phyloP scores from a whole-genome alignment of 2,888 invertebrate genomes.

The Steinernema hermaphroditum region DNA sequence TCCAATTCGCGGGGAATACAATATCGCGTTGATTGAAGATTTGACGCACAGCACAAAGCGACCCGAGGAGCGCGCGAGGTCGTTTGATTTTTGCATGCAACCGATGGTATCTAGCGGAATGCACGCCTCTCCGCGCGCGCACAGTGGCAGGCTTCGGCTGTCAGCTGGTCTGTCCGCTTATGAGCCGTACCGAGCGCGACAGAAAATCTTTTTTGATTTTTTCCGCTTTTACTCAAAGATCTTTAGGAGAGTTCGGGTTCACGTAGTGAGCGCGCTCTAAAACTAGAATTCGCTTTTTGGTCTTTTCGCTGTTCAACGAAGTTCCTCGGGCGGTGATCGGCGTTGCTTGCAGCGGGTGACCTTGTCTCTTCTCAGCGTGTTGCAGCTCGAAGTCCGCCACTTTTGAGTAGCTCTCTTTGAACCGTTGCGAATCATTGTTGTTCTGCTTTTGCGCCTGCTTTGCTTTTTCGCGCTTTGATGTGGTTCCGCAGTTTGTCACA shows the following conservation, averaged over 20 bases:
- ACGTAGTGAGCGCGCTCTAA: background rate
- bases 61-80: slow-evolving; percentile 19
- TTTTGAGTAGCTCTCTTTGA: too few relatives aligned
- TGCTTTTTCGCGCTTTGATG: too few relatives aligned
- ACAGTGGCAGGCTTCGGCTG: background rate
- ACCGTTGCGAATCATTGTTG: too few relatives aligned
- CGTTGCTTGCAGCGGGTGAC: slow-evolving; percentile 8
- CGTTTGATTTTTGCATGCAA: slow-evolving; percentile 26
- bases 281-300: slow-evolving; percentile 24
- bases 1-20: slow-evolving; percentile 9
- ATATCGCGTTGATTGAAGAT: slow-evolving; percentile 22
- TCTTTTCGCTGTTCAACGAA: background rate
- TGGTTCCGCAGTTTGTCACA: too few relatives aligned
- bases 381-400: too few relatives aligned
- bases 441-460: too few relatives aligned
- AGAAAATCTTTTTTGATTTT: slow-evolving; percentile 5
- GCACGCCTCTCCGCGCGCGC: background rate
- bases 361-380: background rate
- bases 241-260: background rate
- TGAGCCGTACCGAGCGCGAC: background rate
- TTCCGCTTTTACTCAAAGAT: background rate
- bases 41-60: slow-evolving; percentile 14
- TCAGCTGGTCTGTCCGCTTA: background rate
- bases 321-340: background rate
- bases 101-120: slow-evolving; percentile 22